Evolutionary conservation across 2,113 vertebrate species (phyloP).

Genomic region (Perognathus longimembris): DNA sequence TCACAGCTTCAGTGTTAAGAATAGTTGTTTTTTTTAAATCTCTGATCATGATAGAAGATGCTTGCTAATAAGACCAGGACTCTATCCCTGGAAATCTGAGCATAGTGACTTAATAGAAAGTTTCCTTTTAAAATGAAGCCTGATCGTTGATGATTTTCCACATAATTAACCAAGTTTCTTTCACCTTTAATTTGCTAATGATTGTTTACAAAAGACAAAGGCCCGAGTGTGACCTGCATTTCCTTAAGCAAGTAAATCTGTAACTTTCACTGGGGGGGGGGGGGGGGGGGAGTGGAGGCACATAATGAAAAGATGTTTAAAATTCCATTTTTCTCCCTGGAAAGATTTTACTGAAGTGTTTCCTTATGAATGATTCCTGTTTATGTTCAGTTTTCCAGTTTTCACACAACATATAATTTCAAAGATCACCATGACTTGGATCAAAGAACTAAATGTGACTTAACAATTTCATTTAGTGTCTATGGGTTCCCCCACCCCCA

Average conservation of each 20-base stretch:
- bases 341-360: constrained; percentile 26
- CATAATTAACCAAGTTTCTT: constrained; percentile 33
- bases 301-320: not conserved
- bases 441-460: not conserved
- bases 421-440: not conserved
- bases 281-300: not conserved
- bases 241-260: constrained; percentile 6
- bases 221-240: not conserved
- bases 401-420: constrained; percentile 39
- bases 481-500: not conserved
- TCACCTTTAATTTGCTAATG: not conserved
- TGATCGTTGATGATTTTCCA: not conserved
- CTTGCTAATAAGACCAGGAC: not conserved
- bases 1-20: not conserved
- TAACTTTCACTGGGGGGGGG: not conserved
- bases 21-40: not conserved
- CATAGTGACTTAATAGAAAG: not conserved
- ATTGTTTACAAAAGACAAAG: constrained; percentile 17
- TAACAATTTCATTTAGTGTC: not conserved
- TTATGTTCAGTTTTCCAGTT: not conserved
- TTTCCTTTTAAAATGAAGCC: not conserved
- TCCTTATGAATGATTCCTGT: not conserved
- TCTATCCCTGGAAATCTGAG: not conserved
- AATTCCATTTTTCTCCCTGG: not conserved
- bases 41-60: not conserved